Evolutionary conservation across 2,113 vertebrate species (phyloP), one percentile per base, ranked within the genome.

Genomic region (Larimichthys crocea): DNA sequence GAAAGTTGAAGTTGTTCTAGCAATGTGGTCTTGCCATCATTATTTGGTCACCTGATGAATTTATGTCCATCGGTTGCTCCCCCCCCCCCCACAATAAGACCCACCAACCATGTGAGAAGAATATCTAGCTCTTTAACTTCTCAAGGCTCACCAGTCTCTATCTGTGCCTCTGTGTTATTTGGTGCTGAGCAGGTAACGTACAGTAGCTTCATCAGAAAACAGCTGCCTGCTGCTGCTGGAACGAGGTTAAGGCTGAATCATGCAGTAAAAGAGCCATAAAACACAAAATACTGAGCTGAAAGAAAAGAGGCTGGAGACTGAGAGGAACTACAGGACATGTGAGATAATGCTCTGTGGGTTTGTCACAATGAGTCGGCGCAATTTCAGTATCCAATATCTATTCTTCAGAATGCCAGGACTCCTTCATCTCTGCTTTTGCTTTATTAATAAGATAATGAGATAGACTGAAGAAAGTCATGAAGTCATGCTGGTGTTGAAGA

Each of bases 221-320:
- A 59, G 63, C 20, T 56, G 24, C 62, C 20, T 56, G 24, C 62
- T 57, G 20, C 52, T 19, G 40, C 40, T 48, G 49, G 24, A 29
- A 55, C 5, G 1, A 22, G 42, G 24, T 63, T 64, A 44, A 46
- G 9, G 24, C 22, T 29, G 44, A 73, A 48, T 76, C 14, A 26
- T 4, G n/a, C 26, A 48, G 26, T 49, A 42, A 79, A 79, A 29
- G 61, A 66, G 60, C 53, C 49, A 52, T 56, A 49, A 79, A 71
- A 70, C 61, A 70, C 24, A 7, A 70, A 82, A 52, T 12, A 20
- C 1, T 0, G 69, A 48, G 31, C 53, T 52, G 53, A n/a, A 69
- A 40, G 3, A 60, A n/a, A 69, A 40, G 3, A 48, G 48, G 10
- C 64, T 63, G 8, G 15, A 46, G 14, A 26, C 12, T 16, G 24